Percentiles rank a stretch among this genome's conserved stretches.
These are phyloP conservation scores for Cheilosia pagana DNA, from an alignment of 2,888 invertebrate genomes.

Conservation along the genomic window DNA sequence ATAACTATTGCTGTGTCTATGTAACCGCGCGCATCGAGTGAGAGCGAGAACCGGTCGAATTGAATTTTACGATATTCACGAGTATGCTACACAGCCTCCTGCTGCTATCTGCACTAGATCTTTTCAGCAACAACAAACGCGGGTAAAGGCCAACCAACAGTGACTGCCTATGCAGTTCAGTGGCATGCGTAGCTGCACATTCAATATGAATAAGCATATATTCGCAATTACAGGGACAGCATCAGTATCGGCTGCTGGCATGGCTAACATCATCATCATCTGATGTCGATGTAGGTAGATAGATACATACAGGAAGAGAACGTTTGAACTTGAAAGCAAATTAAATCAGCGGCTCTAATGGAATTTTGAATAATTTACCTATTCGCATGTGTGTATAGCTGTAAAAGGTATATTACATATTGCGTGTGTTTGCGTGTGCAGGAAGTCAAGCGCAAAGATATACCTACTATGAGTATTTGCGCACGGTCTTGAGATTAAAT, in stretches of 20 bases:
- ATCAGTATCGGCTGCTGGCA: conserved; percentile 11
- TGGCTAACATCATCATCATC: conserved; percentile 41
- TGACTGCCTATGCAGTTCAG: conserved; percentile 33
- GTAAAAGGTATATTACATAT: background rate
- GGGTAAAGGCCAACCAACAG: conserved; percentile 48
- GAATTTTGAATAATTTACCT: conserved; percentile 66
- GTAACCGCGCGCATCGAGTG: conserved; percentile 7
- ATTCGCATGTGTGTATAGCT: conserved; percentile 12
- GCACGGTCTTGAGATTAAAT: conserved; percentile 52
- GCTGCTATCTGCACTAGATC: conserved; percentile 72
- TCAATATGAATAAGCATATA: conserved; percentile 18
- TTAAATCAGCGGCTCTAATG: conserved; percentile 64
- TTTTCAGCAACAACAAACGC: conserved; percentile 64
- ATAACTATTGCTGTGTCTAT: conserved; percentile 30
- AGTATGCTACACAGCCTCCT: conserved; percentile 49
- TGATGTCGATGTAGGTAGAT: conserved; percentile 19
- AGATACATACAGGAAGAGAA: conserved; percentile 61
- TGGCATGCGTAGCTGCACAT: conserved; percentile 34
- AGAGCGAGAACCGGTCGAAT: conserved; percentile 62
- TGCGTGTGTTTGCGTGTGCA: background rate
- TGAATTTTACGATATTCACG: conserved; percentile 67
- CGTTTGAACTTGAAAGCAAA: conserved; percentile 70
- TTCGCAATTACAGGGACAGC: conserved; percentile 37
- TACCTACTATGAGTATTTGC: conserved; percentile 9
- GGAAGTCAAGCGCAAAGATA: background rate